These are phyloP conservation scores for Drosophila pachea DNA, from an alignment of 1,140 invertebrate genomes.

Conservation along the genomic window DNA sequence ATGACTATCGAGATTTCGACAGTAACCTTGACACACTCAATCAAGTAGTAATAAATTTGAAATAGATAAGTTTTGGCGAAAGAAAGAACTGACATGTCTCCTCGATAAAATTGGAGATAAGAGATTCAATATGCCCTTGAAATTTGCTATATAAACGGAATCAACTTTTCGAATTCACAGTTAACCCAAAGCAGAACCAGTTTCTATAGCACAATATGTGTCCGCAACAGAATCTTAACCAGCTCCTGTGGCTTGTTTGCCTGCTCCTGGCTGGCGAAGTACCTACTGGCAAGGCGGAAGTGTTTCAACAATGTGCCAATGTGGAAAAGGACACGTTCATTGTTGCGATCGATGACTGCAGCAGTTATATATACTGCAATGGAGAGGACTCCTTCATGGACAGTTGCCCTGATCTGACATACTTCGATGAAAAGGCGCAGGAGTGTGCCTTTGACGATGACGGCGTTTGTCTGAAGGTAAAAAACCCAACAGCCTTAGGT, in stretches of 20 bases:
- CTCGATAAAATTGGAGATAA: constrained; percentile 50
- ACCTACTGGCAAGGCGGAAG: constrained; percentile 1
- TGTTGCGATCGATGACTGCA: constrained; percentile 54
- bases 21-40: constrained; percentile 56
- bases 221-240: constrained; percentile 1
- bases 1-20: background rate
- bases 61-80: constrained; percentile 38
- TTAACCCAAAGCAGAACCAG: constrained; percentile 6
- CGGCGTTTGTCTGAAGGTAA: constrained; percentile 38
- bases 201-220: constrained; percentile 27
- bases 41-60: background rate
- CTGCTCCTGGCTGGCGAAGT: constrained; percentile 32
- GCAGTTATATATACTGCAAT: constrained; percentile 66
- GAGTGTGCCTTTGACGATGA: constrained; percentile 66
- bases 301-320: constrained; percentile 50
- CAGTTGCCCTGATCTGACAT: constrained; percentile 62
- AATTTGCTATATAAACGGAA: constrained; percentile 43
- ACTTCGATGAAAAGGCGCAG: constrained; percentile 57
- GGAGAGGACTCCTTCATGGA: constrained; percentile 62
- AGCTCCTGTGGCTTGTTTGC: constrained; percentile 8
- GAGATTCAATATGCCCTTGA: constrained; percentile 30
- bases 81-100: constrained; percentile 17
- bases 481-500: background rate
- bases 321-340: constrained; percentile 54
- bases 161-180: background rate